Evolutionary conservation across 2,888 invertebrate species (phyloP).

Genomic region (Trachelus iudaicus): DNA sequence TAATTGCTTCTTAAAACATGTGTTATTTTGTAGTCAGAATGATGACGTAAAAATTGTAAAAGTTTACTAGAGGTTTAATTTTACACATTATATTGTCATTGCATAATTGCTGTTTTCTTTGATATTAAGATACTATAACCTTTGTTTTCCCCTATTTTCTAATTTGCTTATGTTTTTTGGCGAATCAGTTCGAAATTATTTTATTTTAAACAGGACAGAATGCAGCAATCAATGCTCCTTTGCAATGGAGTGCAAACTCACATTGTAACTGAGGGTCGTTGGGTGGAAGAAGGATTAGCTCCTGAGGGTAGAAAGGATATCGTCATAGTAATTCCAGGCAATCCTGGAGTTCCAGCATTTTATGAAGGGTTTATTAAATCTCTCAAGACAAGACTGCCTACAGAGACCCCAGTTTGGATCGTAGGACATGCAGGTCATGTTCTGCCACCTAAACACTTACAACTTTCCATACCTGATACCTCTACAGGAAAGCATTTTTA

Average conservation of each 20-base stretch:
- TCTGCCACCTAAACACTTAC: slow-evolving; percentile 68
- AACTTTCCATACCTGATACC: slow-evolving; percentile 58
- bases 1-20: too few relatives aligned
- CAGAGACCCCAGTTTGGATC: slow-evolving; percentile 80
- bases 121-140: too few relatives aligned
- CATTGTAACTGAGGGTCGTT: slow-evolving; percentile 78
- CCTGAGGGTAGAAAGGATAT: slow-evolving; percentile 71
- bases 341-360: slow-evolving; percentile 87
- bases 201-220: slow-evolving; percentile 36
- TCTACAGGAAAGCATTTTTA: slow-evolving; percentile 70
- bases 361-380: slow-evolving; percentile 80
- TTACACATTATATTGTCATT: too few relatives aligned
- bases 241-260: slow-evolving; percentile 79
- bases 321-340: slow-evolving; percentile 84
- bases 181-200: background rate
- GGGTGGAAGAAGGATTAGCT: slow-evolving; percentile 73
- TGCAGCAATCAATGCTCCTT: slow-evolving; percentile 67
- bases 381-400: slow-evolving; percentile 71
- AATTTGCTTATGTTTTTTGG: too few relatives aligned
- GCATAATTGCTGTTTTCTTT: too few relatives aligned
- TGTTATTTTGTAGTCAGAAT: too few relatives aligned
- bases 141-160: too few relatives aligned
- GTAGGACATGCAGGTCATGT: slow-evolving; percentile 88
- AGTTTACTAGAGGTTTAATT: too few relatives aligned
- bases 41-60: too few relatives aligned